Evolutionary conservation across 2,797 vertebrate genomes (phyloP).

Genomic region (Gallinago stenura): DNA sequence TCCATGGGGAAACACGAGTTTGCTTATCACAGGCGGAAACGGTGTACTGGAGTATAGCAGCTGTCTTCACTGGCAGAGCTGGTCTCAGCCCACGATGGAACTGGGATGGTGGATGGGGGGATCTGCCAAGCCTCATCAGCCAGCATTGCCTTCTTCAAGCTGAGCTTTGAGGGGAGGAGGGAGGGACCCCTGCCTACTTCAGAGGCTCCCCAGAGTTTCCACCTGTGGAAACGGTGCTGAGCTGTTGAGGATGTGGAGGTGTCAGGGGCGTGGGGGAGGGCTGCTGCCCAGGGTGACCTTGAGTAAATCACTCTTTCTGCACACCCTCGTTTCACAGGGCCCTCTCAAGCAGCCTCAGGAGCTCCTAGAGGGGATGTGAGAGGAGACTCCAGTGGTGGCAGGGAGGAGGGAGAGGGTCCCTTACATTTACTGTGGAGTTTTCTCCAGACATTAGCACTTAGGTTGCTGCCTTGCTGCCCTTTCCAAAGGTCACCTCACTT

Average conservation of each 20-base stretch:
- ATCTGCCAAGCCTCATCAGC: background rate
- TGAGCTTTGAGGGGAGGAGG: background rate
- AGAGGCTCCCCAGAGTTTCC: background rate
- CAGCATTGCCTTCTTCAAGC: background rate
- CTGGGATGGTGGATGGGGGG: background rate
- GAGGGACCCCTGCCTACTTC: background rate
- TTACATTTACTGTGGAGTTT: background rate
- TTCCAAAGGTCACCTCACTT: background rate
- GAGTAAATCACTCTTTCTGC: background rate
- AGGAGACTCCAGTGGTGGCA: fast-evolving
- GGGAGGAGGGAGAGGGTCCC: background rate
- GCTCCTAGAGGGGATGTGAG: background rate
- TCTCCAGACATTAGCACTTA: background rate
- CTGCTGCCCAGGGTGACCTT: background rate
- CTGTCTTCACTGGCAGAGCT: background rate
- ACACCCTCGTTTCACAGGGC: background rate
- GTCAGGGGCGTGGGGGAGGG: background rate
- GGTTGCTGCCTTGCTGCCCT: background rate
- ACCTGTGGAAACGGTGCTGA: background rate
- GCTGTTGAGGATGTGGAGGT: background rate
- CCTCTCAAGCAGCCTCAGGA: background rate
- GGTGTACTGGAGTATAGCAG: background rate
- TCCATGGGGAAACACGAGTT: background rate
- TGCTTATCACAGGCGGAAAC: background rate
- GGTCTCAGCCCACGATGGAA: background rate